Conservation (phyloP, 2,797 vertebrate genomes). For the Fundulus diaphanus region DNA sequence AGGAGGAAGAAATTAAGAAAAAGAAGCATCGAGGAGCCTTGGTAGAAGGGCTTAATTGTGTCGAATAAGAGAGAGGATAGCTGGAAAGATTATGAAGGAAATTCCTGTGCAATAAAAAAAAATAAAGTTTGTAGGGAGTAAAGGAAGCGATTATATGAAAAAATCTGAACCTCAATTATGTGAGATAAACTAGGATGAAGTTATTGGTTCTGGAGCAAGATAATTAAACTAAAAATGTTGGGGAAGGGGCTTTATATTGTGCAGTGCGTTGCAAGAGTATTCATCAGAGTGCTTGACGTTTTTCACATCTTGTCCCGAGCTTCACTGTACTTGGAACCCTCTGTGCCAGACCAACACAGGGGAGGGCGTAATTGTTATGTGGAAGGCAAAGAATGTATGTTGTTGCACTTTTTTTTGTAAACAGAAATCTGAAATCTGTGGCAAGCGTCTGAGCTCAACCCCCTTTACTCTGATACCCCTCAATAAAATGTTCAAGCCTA, state of each 20-base stretch:
- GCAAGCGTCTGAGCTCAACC: no score
- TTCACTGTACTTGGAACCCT: neutral
- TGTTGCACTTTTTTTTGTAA: no score
- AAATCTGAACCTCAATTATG: conserved; percentile 9
- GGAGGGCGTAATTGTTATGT: no score
- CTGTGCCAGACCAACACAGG: no score
- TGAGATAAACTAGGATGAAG: neutral
- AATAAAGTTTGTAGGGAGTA: conserved; percentile 31
- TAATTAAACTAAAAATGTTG: neutral
- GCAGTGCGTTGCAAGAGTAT: neutral
- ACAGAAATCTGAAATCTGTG: no score
- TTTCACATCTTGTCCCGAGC: neutral
- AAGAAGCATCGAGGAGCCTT: conserved; percentile 22
- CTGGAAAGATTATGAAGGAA: conserved; percentile 33
- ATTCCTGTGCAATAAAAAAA: conserved; percentile 27
- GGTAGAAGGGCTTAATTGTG: conserved; percentile 25
- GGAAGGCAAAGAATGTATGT: no score
- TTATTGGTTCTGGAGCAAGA: conserved; percentile 7
- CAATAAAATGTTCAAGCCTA: no score
- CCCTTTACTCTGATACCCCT: no score
- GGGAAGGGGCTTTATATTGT: neutral
- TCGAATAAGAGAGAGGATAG: conserved; percentile 20
- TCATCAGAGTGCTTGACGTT: neutral
- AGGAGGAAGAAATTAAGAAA: conserved; percentile 21
- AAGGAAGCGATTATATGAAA: conserved; percentile 36